Base-by-base conservation (phyloP, 2,888 invertebrate species). In the Ormyrus thymus region DNA sequence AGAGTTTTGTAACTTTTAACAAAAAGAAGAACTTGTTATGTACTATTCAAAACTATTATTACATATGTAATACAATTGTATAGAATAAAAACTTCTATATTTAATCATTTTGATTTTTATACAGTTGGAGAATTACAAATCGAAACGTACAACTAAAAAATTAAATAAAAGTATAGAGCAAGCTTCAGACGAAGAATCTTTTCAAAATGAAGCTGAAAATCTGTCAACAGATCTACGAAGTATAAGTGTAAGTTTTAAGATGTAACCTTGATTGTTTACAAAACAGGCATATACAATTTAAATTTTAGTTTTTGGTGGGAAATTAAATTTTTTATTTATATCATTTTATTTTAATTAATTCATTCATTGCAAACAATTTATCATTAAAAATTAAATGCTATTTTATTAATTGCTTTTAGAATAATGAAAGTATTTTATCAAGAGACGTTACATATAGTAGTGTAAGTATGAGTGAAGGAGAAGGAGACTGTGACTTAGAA, bases 401-500 rank as follows among this genome's bases (percentile, higher is more conserved):
- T 29, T 29, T 29, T 55, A 13, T 78, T 53, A 66, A 13, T 77
- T 62, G 65, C 15, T 81, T 79, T 13, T 61, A 87, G 87, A 82
- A 82, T 53, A 85, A 86, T 6, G 89, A 89, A 68, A 86, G 86
- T 43, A 79, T 83, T 50, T 87, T 87, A 0, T 87, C 86, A 0
- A 84, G 85, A 59, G 89, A 89, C 55, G 73, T 89, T 55, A 88
- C 89, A 0, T 86, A 87, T n/a, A 88, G 88, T 69, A 89, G 89
- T 50, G 84, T 89, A 46, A 89, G 89, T 45, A 86, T 89, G 84
- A 90, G 89, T 65, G 90, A 90, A 81, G 89, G 89, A 50, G 90
- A 90, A 79, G 89, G 86, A 1, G 89, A 90, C 69, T 87, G 85
- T 2, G 90, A 90, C 75, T 83, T 90, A 61, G 89, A 90, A 79